phyloP scores from a whole-genome alignment of 2,797 vertebrate genomes.

The Pangasius macronema region DNA sequence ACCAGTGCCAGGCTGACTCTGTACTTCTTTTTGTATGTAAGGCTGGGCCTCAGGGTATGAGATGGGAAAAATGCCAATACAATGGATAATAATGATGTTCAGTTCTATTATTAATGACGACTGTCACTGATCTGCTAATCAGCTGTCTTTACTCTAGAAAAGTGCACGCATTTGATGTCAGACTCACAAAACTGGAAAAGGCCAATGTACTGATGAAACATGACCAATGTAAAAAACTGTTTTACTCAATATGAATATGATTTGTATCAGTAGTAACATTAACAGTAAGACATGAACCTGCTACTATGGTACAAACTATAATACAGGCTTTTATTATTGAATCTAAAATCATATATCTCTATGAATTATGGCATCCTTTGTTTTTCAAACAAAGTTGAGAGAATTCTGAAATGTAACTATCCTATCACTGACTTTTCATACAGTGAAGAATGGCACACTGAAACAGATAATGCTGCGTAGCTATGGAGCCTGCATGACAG shows the following conservation, averaged over 20 bases:
- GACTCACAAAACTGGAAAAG: background rate
- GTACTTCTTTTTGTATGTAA: background rate
- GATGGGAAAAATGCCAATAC: background rate
- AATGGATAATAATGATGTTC: background rate
- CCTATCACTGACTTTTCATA: conserved; percentile 5
- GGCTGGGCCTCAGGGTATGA: no score
- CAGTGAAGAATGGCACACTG: background rate
- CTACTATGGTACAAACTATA: background rate
- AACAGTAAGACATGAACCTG: background rate
- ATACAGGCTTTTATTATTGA: background rate
- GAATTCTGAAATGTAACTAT: conserved; percentile 6
- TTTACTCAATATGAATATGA: background rate
- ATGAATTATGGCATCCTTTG: background rate
- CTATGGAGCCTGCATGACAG: conserved; percentile 37
- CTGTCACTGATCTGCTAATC: background rate
- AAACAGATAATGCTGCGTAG: background rate
- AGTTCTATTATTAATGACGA: background rate
- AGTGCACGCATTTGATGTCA: background rate
- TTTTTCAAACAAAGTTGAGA: background rate
- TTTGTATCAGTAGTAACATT: background rate
- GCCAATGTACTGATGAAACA: background rate
- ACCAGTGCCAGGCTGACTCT: background rate
- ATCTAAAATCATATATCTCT: background rate
- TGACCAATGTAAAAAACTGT: background rate
- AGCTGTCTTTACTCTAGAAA: background rate